Evolutionary conservation across 2,113 vertebrate genomes (phyloP).

Genomic region (Pantherophis guttatus): DNA sequence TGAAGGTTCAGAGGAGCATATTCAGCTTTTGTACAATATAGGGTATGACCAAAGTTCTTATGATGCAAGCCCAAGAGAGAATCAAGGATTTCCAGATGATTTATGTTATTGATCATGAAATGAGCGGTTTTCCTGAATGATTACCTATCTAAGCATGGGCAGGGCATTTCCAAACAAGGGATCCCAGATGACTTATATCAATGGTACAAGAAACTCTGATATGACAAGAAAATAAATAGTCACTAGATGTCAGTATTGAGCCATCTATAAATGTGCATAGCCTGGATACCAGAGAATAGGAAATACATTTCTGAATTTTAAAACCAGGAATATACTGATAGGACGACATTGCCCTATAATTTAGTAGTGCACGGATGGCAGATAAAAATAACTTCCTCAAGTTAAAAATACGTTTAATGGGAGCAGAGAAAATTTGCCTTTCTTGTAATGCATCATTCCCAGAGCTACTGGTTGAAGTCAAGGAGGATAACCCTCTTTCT

Average conservation of each 20-base stretch:
- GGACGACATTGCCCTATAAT: not conserved
- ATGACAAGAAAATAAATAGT: not conserved
- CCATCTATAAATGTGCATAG: not conserved
- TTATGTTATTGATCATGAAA: not conserved
- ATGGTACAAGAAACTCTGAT: not conserved
- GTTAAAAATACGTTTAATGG: not conserved
- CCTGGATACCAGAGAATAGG: not conserved
- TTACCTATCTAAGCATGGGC: not conserved
- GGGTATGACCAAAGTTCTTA: not conserved
- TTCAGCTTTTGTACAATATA: not conserved
- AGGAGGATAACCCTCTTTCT: not conserved
- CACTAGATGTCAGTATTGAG: constrained; percentile 58
- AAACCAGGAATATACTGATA: not conserved
- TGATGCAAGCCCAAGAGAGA: not conserved
- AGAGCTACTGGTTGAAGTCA: not conserved
- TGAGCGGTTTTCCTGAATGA: not conserved
- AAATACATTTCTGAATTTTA: not conserved
- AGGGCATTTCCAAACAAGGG: not conserved
- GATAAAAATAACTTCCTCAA: not conserved
- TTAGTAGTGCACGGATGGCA: not conserved
- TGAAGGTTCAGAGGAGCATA: not conserved
- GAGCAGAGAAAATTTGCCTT: not conserved
- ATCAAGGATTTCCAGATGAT: not conserved
- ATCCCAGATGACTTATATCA: not conserved
- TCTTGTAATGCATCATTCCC: not conserved